Conservation (phyloP, 2,113 vertebrate genomes). For the Brienomyrus brachyistius region DNA sequence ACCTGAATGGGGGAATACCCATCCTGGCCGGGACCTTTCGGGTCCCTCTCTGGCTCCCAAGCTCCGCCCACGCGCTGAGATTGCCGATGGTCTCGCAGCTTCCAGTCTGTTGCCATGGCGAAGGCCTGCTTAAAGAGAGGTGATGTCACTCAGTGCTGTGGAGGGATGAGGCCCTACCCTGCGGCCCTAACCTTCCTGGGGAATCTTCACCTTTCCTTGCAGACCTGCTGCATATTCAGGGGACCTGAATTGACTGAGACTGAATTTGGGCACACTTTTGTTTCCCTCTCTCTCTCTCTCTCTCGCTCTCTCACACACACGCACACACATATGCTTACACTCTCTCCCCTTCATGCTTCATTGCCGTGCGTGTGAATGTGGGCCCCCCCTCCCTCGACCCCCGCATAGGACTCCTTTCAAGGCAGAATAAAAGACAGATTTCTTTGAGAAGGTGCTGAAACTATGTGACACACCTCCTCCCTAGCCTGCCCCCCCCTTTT, state of each 20-base stretch:
- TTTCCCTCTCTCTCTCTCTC: neutral
- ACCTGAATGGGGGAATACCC: neutral
- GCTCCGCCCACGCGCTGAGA: neutral
- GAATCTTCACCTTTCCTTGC: neutral
- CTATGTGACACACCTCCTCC: neutral
- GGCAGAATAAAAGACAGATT: constrained; percentile 48
- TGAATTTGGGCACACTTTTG: neutral
- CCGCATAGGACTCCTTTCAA: constrained; percentile 39
- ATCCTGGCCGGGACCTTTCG: neutral
- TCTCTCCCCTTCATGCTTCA: constrained; percentile 10
- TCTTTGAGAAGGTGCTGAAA: constrained; percentile 39
- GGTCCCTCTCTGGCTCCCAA: neutral
- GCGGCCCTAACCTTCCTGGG: neutral
- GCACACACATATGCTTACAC: neutral
- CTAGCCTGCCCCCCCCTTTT: neutral
- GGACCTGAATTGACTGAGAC: neutral
- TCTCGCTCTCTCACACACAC: neutral
- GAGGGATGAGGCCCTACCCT: constrained; percentile 4
- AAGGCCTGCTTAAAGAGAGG: constrained; percentile 8
- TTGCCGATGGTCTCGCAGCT: neutral
- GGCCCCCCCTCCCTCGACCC: constrained; percentile 7
- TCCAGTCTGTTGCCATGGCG: constrained; percentile 15
- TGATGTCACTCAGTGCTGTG: constrained; percentile 13
- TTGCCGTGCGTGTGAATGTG: neutral
- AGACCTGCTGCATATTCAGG: neutral